Conservation (phyloP, 92 coral and sea anemone species). For the Metridium senile region DNA sequence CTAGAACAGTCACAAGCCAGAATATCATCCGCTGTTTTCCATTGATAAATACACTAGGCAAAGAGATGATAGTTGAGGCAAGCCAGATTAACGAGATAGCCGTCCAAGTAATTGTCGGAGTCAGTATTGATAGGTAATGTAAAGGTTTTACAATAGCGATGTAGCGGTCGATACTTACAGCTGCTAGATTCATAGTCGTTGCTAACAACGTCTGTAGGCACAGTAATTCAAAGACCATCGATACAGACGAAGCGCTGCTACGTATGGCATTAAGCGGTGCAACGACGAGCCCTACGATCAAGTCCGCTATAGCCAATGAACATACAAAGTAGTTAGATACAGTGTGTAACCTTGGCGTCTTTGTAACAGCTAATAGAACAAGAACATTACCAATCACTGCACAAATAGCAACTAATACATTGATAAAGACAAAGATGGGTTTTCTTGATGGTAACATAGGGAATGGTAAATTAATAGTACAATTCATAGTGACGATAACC, state of each 20-base stretch:
- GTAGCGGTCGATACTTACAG: constrained; percentile 23
- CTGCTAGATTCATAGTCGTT: constrained; percentile 19
- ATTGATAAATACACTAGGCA: constrained; percentile 12
- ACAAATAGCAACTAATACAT: background rate
- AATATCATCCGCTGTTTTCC: constrained; percentile 19
- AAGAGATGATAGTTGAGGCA: constrained; percentile 4
- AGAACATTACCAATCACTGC: constrained; percentile 19
- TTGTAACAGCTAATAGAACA: constrained; percentile 10
- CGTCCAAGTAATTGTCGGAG: background rate
- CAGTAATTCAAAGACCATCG: constrained; percentile 3
- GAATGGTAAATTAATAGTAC: background rate
- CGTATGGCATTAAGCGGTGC: constrained; percentile 23
- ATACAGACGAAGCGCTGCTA: background rate
- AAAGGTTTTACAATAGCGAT: constrained; percentile 13
- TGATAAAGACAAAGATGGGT: background rate
- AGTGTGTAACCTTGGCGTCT: constrained; percentile 18
- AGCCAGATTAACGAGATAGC: constrained; percentile 15
- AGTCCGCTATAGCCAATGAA: constrained; percentile 23
- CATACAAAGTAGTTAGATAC: constrained; percentile 24
- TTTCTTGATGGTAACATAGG: background rate
- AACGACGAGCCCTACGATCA: constrained; percentile 15
- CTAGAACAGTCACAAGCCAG: constrained; percentile 17
- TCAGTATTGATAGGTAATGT: constrained; percentile 11
- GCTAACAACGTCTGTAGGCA: constrained; percentile 28
- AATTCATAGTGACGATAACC: background rate